phyloP scores from a whole-genome alignment of 2,888 invertebrate genomes.

The Clusia tigrina region DNA sequence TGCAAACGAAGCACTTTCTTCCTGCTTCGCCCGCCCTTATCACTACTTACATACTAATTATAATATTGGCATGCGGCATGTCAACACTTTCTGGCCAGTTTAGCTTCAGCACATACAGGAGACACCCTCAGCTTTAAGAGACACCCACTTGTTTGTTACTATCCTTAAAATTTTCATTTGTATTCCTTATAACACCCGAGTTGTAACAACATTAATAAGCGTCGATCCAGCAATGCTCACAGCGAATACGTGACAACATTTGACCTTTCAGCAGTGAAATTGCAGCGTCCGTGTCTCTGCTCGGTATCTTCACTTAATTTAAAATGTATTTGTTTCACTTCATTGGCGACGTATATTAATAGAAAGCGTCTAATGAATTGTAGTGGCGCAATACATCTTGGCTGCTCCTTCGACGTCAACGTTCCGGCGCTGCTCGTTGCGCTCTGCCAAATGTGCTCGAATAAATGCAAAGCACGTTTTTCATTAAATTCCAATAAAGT shows the following conservation, averaged over 20 bases:
- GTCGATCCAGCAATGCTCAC: background rate
- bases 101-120: too few species aligned
- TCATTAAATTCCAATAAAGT: conserved; percentile 21
- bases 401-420: too few species aligned
- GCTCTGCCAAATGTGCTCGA: background rate
- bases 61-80: too few species aligned
- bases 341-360: background rate
- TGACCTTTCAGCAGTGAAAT: background rate
- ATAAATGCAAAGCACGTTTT: conserved; percentile 28
- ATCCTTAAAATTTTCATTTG: too few species aligned
- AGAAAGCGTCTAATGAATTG: background rate
- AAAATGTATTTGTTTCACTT: conserved; percentile 13
- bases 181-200: conserved; percentile 10
- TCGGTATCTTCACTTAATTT: conserved; percentile 8
- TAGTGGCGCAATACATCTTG: background rate
- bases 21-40: too few species aligned
- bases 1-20: too few species aligned
- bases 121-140: too few species aligned
- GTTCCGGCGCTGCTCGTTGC: too few species aligned
- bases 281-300: background rate
- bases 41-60: too few species aligned
- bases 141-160: too few species aligned
- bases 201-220: background rate
- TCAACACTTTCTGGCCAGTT: too few species aligned
- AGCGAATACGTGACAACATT: conserved; percentile 14